Evolutionary conservation across 2,113 vertebrate genomes (phyloP), one percentile per base, ranked within the genome.

Genomic region (Paratilapia polleni): DNA sequence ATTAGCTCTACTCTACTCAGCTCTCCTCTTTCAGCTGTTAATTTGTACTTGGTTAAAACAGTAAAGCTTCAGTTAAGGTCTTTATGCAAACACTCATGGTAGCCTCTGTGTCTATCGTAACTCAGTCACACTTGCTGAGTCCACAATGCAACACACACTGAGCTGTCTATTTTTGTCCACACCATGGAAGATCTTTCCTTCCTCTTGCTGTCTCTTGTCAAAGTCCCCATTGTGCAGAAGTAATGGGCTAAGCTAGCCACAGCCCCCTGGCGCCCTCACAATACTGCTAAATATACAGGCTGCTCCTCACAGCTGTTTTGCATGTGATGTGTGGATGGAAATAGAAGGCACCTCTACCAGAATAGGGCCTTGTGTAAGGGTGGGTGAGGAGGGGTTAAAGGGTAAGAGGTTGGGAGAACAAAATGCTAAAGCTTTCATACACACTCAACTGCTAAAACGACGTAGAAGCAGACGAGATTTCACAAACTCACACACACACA

Each of bases 301-400:
- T 89, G 91, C 89, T 95, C 93, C 87, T 93, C 94, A 94, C 95
- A 96, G 96, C 95, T 95, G 95, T 96, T 96, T 95, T 95, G 96
- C 96, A 96, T 96, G 96, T 96, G 96, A 96, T 95, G 91, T 81
- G 88, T 75, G 79, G 92, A 92, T 94, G 90, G 91, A 95, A 96
- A 96, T 94, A 95, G 94, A 91, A 86, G 68, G 83, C 57, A 87
- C 68, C 85, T 84, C 82, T 49, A 86, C 90, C 80, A 92, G 91
- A 95, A 94, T 93, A 92, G 87, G 82, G 84, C 79, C 90, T 61
- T 82, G 88, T 89, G 83, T 86, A 49, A 88, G 80, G 78, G 31
- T n/a, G 56, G 76, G 77, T 57, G 83, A 85, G 73, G 80, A 83
- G 73, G 60, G 38, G 58, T 62, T 57, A 58, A 63, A 77, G 52